phyloP scores from a whole-genome alignment of 2,113 vertebrate genomes.

The Tricholaema leucomelas region DNA sequence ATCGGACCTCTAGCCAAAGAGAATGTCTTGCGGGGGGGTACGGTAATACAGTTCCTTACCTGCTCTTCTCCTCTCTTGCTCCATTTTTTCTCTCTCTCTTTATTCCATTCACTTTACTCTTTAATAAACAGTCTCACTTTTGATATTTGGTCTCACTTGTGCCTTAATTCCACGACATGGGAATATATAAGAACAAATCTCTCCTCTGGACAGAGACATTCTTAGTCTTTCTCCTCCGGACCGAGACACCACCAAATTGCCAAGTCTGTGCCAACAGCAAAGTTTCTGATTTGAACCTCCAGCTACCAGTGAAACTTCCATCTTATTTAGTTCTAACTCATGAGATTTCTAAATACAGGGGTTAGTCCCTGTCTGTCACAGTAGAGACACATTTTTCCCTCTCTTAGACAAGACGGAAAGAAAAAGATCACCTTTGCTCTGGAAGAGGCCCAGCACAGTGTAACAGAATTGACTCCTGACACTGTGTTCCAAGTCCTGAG shows the following conservation, averaged over 20 bases:
- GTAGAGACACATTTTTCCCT: not conserved
- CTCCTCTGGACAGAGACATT: too few relatives aligned
- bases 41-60: too few relatives aligned
- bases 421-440: not conserved
- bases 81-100: too few relatives aligned
- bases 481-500: not conserved
- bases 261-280: not conserved
- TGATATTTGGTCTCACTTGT: too few relatives aligned
- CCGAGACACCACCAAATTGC: not conserved
- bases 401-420: not conserved
- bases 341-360: not conserved
- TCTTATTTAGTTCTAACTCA: not conserved
- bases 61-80: too few relatives aligned
- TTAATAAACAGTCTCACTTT: too few relatives aligned
- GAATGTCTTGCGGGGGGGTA: too few relatives aligned
- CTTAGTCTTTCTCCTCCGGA: too few relatives aligned
- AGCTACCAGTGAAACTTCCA: not conserved
- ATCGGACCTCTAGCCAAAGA: too few relatives aligned
- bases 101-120: too few relatives aligned
- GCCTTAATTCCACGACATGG: too few relatives aligned
- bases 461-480: not conserved
- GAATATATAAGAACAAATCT: too few relatives aligned
- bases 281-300: not conserved
- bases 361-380: not conserved
- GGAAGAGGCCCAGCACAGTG: not conserved